Percentiles rank a stretch among this genome's conserved stretches.
phyloP scores from a whole-genome alignment of 1,140 invertebrate genomes.

The Theocolax elegans region DNA sequence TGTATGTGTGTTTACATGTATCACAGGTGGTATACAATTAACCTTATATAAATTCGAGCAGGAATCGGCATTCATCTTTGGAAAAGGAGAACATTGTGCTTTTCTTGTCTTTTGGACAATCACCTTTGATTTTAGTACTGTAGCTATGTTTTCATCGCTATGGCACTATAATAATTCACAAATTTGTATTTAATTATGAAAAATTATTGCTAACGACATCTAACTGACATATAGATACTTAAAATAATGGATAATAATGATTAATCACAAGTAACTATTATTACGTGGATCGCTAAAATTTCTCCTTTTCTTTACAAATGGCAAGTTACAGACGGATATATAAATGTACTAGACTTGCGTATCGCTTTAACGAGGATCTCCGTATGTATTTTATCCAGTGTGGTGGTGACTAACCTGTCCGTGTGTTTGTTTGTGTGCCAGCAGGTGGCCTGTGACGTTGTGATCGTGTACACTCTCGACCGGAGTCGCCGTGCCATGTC shows the following conservation, averaged over 20 bases:
- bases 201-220: not conserved
- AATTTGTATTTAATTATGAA: not conserved
- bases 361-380: slow-evolving; percentile 38
- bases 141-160: too few species aligned
- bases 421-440: slow-evolving; percentile 70
- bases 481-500: slow-evolving; percentile 68
- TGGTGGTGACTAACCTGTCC: slow-evolving; percentile 69
- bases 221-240: not conserved
- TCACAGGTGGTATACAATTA: not conserved
- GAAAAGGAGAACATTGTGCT: not conserved
- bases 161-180: too few species aligned
- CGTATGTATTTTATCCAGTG: slow-evolving; percentile 54
- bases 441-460: slow-evolving; percentile 69
- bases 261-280: too few species aligned
- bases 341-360: slow-evolving; percentile 31
- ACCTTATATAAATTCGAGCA: slow-evolving; percentile 25
- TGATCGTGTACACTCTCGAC: slow-evolving; percentile 66
- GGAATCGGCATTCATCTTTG: not conserved
- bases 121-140: too few species aligned
- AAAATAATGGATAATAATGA: too few species aligned
- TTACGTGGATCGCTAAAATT: too few species aligned
- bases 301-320: slow-evolving; percentile 11
- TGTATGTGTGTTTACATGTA: not conserved
- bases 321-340: not conserved
- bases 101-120: too few species aligned